These are phyloP conservation scores for Anastrepha ludens DNA, from an alignment of 1,140 invertebrate species.

Conservation along the genomic window DNA sequence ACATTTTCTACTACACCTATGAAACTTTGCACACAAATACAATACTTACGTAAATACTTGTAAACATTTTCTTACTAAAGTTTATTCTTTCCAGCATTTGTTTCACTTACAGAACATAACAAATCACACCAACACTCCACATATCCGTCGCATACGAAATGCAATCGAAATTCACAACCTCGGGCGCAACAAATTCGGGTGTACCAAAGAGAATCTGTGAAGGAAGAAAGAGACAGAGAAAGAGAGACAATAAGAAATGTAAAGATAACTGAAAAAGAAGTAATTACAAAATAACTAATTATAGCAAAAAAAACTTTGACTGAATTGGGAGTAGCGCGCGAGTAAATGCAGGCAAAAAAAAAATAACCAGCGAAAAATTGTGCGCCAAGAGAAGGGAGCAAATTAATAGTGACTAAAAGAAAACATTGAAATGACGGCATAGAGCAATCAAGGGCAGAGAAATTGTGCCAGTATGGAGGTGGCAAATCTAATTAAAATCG, in stretches of 20 bases:
- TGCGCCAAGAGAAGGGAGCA: not conserved
- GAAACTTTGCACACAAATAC: not conserved
- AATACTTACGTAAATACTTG: not conserved
- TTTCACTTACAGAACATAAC: conserved; percentile 95
- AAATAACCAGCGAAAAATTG: not conserved
- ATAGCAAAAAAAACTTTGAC: not conserved
- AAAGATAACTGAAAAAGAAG: conserved; percentile 2
- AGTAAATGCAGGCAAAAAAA: not conserved
- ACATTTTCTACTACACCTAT: too few species aligned
- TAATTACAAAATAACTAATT: conserved; percentile 39
- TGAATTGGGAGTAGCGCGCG: not conserved
- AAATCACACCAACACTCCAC: conserved; percentile 98
- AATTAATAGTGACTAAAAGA: not conserved
- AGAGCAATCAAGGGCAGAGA: not conserved
- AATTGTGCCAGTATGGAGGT: not conserved
- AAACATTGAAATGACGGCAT: not conserved
- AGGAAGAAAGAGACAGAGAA: conserved; percentile 27
- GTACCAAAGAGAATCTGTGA: conserved; percentile 94
- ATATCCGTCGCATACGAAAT: conserved; percentile 96
- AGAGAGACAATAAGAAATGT: not conserved
- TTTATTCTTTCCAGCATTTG: conserved; percentile 25
- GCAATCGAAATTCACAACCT: conserved; percentile 98
- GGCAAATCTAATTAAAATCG: not conserved
- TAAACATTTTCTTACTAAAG: not conserved
- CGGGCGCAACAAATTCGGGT: conserved; percentile 98